Base-by-base conservation (phyloP, 1,140 invertebrate genomes). In the Cataglyphis hispanica region DNA sequence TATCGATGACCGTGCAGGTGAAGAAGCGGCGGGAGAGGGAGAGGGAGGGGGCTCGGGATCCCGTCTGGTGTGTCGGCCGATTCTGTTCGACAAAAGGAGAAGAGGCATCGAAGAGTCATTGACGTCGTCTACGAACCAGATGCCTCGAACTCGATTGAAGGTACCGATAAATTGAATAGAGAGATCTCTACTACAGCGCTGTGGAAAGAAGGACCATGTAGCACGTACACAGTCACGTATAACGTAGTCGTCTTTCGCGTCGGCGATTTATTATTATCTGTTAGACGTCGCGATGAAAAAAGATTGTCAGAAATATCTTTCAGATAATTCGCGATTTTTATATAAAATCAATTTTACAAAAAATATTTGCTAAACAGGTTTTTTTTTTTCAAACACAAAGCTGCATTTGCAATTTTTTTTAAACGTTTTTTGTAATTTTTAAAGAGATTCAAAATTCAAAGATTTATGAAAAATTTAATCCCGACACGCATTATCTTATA, bases 91-190 rank as follows among this genome's bases (percentile, higher is more conserved):
- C 10, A 76, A 58, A 63, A 40, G 34, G 60, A 70, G 58, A 19
- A 74, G 64, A 53, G 16, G 64, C 34, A 60, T 40, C 46, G 31
- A 81, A 60, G 78, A 83, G 78, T 83, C 78, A 83, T 83, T 69
- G 78, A 83, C 27, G 43, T 60, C 75, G 75, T 61, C 72, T 70
- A 84, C 46, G 53, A 60, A 58, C 25, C 37, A 89, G 70, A 81
- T 50, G 61, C 46, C 63, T 60, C 50, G 46, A 66, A 86, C 84
- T 81, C 72, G 40, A 76, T 46, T 25, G 72, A 81, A 61, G 64
- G 58, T 37, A 58, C 78, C 81, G 43, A 87, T 67, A 83, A 87
- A 90, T 89, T n/a, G 85, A 89, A 89, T 81, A 72, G 67, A 70
- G 78, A 69, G 58, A 84, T 89, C 85, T 56, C 85, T 53, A 80